Base-by-base conservation (phyloP, 2,888 invertebrate genomes). In the Tolmerus cingulatus region DNA sequence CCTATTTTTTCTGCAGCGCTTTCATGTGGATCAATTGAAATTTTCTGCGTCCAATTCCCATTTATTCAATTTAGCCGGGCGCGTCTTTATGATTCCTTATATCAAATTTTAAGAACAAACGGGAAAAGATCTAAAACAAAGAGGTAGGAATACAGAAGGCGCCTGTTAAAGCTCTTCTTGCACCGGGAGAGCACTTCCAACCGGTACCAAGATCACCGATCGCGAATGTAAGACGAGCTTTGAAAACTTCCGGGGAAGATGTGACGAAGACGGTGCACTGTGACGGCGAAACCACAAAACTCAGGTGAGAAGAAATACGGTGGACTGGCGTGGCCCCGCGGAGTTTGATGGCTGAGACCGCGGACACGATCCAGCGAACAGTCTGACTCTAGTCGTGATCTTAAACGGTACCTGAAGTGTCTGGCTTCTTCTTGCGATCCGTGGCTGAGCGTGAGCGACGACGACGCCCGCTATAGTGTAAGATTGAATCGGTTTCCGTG, bases 301-400 rank as follows among this genome's bases (percentile, higher is more conserved):
- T 40, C 27, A 78, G 78, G 78, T 78, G 66, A 66, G 23, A 78
- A 51, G 81, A 81, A 46, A 51, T 55, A 55, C 81, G 16, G 46
- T 55, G 51, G 81, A 46, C n/a, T 81, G 37, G 16, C 7, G 51
- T 57, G 77, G 77, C 77, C 46, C 46, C 46, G 1, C 46, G 27
- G 79, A 81, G 79, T 51, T 81, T 55, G 81, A 81, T 81, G 81
- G 81, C 55, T 55, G 27, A 51, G 51, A 51, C 27, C 81, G 34
- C 30, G 43, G 51, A 55, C 46, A 81, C 81, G 30, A 51, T 55
- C 43, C 81, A 81, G 16, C 34, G 30, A 81, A 81, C 87, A 87
- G 87, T 87, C 87, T 87, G 81, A 82, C 86, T 86, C 86, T 87
- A 82, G 87, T 87, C 87, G 87, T 81, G 87, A 82, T 51, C 77